Percentiles rank a stretch among this genome's conserved stretches.
phyloP scores from a whole-genome alignment of 2,888 invertebrate species.

The Schizaphis graminum region DNA sequence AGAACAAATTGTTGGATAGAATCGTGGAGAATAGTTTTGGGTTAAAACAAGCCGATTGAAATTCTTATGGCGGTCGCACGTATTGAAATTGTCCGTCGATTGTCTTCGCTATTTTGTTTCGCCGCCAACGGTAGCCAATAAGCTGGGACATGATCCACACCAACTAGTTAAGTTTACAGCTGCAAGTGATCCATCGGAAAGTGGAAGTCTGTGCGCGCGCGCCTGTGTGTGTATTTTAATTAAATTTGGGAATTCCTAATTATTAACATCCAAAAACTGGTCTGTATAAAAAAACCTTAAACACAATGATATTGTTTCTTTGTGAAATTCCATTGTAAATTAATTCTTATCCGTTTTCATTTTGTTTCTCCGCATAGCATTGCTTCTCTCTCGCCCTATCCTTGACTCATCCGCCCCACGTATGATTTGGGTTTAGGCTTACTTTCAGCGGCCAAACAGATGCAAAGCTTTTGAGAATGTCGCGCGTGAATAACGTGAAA shows the following conservation, averaged over 20 bases:
- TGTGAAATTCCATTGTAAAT: constrained; percentile 49
- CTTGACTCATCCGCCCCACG: neutral
- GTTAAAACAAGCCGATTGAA: neutral
- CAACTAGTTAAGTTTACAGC: neutral
- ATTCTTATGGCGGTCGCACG: neutral
- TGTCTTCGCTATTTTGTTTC: neutral
- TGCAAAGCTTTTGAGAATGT: constrained; percentile 42
- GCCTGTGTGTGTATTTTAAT: constrained; percentile 39
- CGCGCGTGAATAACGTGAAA: constrained; percentile 41
- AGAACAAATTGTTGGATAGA: neutral
- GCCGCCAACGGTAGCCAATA: neutral
- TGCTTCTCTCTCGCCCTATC: neutral
- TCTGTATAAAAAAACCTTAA: neutral
- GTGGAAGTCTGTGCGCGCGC: neutral
- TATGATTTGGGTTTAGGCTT: neutral
- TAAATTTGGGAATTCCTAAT: constrained; percentile 40
- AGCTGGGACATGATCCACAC: neutral
- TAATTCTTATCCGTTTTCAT: constrained; percentile 41
- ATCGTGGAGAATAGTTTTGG: neutral
- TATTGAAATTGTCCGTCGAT: neutral
- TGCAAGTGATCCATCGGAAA: neutral
- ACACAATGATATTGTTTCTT: neutral
- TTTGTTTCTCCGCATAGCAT: neutral
- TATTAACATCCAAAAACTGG: neutral
- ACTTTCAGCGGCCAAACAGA: neutral